Evolutionary conservation across 2,113 vertebrate species (phyloP).

Genomic region (Paratilapia polleni): DNA sequence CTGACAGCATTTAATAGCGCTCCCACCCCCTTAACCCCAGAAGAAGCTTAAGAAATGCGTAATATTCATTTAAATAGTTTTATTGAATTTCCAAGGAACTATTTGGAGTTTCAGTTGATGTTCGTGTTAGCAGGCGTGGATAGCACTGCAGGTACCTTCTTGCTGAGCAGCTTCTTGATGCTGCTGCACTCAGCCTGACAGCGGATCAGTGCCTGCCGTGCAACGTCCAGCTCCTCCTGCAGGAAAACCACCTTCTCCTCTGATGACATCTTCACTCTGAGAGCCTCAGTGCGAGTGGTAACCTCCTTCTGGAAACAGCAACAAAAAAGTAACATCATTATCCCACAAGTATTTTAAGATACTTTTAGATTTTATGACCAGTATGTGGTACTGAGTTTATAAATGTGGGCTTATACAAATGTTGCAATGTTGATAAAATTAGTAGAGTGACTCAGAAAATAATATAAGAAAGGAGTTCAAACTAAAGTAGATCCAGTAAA

Average conservation of each 20-base stretch:
- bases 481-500: background rate
- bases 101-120: background rate
- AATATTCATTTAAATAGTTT: background rate
- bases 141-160: slow-evolving; percentile 67
- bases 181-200: slow-evolving; percentile 68
- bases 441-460: background rate
- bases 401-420: background rate
- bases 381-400: background rate
- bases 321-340: background rate
- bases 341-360: too few relatives aligned
- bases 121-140: background rate
- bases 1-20: accelerated
- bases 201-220: slow-evolving; percentile 64
- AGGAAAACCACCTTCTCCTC: slow-evolving; percentile 72
- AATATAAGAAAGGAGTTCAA: too few relatives aligned
- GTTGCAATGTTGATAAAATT: background rate
- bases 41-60: background rate
- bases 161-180: slow-evolving; percentile 62
- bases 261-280: slow-evolving; percentile 69
- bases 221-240: slow-evolving; percentile 71
- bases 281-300: slow-evolving; percentile 64
- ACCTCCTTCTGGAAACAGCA: slow-evolving; percentile 72
- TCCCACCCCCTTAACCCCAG: background rate
- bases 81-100: background rate
- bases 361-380: background rate